Percentiles rank a stretch among this genome's conserved stretches.
phyloP scores from a whole-genome alignment of 2,113 vertebrate genomes.

The Ciconia maguari region DNA sequence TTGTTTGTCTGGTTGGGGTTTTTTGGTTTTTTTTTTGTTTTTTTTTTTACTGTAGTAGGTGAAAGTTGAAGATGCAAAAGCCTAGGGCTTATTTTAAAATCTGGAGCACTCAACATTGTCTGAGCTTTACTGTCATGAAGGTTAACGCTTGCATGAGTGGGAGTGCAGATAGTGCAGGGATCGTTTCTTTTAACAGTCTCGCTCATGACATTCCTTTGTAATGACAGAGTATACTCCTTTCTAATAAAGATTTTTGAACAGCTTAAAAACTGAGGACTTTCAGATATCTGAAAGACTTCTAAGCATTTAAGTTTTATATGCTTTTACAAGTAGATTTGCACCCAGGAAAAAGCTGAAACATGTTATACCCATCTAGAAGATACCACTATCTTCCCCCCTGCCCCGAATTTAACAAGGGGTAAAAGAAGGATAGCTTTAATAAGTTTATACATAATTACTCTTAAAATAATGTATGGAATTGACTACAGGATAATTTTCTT shows the following conservation, averaged over 20 bases:
- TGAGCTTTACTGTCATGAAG: not conserved
- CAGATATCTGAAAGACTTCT: not conserved
- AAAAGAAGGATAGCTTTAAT: not conserved
- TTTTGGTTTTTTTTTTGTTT: not conserved
- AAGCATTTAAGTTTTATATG: not conserved
- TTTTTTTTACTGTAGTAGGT: not conserved
- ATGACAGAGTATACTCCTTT: not conserved
- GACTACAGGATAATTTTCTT: not conserved
- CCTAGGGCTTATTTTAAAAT: not conserved
- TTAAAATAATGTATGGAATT: not conserved
- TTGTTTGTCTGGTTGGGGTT: too few species aligned
- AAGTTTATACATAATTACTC: not conserved
- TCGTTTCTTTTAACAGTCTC: not conserved
- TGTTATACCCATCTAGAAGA: not conserved
- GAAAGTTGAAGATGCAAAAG: not conserved
- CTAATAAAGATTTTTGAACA: not conserved
- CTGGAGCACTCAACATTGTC: not conserved
- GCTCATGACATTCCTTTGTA: not conserved
- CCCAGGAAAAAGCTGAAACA: not conserved
- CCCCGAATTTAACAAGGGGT: not conserved
- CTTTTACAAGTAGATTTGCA: not conserved
- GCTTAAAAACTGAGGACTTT: not conserved
- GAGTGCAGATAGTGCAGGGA: not conserved
- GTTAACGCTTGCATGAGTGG: fast-evolving
- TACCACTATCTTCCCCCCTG: not conserved